A percentile compares a stretch with the other conserved stretches of the same genome.
Evolutionary conservation across 2,797 vertebrate species (phyloP).

Genomic region (Periophthalmus magnuspinnatus): DNA sequence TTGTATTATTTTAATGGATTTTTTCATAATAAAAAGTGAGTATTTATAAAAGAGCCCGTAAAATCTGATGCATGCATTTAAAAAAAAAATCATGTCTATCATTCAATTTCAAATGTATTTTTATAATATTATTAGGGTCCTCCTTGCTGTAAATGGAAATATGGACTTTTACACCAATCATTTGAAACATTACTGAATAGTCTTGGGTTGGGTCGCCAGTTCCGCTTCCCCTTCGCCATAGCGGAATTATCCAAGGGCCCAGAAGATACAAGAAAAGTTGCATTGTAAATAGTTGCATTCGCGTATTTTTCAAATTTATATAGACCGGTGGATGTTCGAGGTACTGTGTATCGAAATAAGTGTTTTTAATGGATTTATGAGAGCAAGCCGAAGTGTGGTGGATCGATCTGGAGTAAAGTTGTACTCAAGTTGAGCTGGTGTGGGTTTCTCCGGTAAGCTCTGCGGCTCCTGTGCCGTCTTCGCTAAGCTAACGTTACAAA

Average conservation of each 20-base stretch:
- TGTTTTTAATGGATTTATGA: constrained; percentile 38
- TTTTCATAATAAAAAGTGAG: not conserved
- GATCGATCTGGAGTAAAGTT: constrained; percentile 47
- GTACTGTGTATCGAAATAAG: constrained; percentile 6
- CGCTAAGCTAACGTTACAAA: constrained; percentile 37
- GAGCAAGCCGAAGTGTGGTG: constrained; percentile 26
- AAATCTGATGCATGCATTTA: no score
- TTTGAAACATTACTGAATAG: constrained; percentile 32
- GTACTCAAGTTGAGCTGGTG: constrained; percentile 52
- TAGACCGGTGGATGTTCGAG: not conserved
- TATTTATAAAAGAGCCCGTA: not conserved
- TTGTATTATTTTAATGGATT: no score
- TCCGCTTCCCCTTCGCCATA: constrained; percentile 79
- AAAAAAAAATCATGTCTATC: not conserved
- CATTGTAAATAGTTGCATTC: constrained; percentile 61
- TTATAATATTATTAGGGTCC: not conserved
- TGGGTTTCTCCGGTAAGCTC: constrained; percentile 65
- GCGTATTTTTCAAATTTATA: constrained; percentile 25
- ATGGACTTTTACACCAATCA: constrained; percentile 33
- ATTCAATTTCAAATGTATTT: not conserved
- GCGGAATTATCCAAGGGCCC: constrained; percentile 64
- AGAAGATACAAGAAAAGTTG: constrained; percentile 60
- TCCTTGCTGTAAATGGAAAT: not conserved
- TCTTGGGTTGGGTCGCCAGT: constrained; percentile 71
- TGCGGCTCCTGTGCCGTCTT: constrained; percentile 29